phyloP scores from a whole-genome alignment of 2,113 vertebrate genomes.

The Planiliza haematocheilus region DNA sequence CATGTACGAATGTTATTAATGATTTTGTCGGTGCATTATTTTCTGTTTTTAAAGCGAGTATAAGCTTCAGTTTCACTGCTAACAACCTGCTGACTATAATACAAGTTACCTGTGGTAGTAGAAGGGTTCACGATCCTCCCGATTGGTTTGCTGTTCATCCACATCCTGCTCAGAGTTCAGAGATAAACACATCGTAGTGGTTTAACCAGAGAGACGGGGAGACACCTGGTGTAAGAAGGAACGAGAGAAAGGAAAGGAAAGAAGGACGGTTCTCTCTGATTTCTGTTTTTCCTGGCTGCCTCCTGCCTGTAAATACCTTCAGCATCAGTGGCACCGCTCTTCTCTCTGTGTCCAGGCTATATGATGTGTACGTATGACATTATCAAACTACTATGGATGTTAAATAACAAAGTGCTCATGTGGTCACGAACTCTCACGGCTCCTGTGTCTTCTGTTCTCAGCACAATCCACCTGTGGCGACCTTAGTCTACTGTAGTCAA shows the following conservation, averaged over 20 bases:
- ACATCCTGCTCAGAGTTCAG: slow-evolving; percentile 39
- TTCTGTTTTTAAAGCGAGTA: slow-evolving; percentile 35
- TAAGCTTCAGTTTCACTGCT: slow-evolving; percentile 41
- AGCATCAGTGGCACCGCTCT: slow-evolving; percentile 61
- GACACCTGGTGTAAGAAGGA: background rate
- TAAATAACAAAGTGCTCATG: slow-evolving; percentile 83
- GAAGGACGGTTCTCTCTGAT: background rate
- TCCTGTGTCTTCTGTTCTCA: slow-evolving; percentile 58
- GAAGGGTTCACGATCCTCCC: background rate
- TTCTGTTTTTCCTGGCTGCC: slow-evolving; percentile 32
- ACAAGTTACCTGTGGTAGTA: background rate
- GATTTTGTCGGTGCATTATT: slow-evolving; percentile 27
- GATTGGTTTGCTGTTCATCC: slow-evolving; percentile 43
- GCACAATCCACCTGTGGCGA: background rate
- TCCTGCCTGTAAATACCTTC: slow-evolving; percentile 71
- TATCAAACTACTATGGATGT: slow-evolving; percentile 79
- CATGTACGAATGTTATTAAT: slow-evolving; percentile 61
- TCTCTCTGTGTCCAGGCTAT: slow-evolving; percentile 63
- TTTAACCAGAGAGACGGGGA: background rate
- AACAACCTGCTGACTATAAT: slow-evolving; percentile 15
- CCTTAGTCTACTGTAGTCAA: too few relatives aligned
- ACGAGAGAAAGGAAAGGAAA: background rate
- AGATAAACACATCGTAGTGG: slow-evolving; percentile 13
- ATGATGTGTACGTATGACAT: slow-evolving; percentile 73
- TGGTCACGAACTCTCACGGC: slow-evolving; percentile 66